Evolutionary conservation across 2,797 vertebrate species (phyloP).

Genomic region (Myioborus miniatus): DNA sequence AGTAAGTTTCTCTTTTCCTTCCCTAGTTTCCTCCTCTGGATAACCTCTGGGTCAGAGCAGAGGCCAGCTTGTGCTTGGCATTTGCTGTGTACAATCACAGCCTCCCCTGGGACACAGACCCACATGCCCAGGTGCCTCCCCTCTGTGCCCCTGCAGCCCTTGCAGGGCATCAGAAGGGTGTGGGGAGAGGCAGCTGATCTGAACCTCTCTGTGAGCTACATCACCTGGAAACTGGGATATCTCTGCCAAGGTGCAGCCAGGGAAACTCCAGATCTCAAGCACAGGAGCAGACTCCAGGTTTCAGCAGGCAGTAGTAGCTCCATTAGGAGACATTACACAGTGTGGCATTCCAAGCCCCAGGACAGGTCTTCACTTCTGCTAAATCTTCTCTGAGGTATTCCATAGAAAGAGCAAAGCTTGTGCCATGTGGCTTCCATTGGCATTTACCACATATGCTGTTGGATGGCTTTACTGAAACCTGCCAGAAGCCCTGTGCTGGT

Average conservation of each 20-base stretch:
- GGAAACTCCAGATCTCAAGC: fast-evolving
- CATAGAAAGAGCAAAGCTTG: background rate
- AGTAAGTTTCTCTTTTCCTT: background rate
- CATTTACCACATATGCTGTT: background rate
- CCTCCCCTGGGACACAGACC: background rate
- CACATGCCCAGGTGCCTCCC: fast-evolving
- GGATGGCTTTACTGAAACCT: background rate
- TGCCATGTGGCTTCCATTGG: background rate
- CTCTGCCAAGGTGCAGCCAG: background rate
- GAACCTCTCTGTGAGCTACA: background rate
- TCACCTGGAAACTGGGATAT: background rate
- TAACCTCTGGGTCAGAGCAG: background rate
- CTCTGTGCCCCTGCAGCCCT: fast-evolving
- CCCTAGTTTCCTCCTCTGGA: background rate
- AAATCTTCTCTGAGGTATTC: background rate
- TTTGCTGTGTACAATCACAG: background rate
- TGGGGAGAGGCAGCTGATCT: background rate
- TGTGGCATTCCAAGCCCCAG: fast-evolving
- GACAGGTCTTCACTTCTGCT: background rate
- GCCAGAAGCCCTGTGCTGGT: fast-evolving
- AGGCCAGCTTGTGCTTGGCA: fast-evolving
- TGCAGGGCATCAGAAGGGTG: background rate
- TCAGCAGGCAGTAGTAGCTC: fast-evolving
- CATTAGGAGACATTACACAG: fast-evolving
- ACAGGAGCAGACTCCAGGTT: background rate